Percentiles rank a stretch among this genome's conserved stretches.
Conservation (phyloP, 2,797 vertebrate species). For the Melanitta fusca region DNA sequence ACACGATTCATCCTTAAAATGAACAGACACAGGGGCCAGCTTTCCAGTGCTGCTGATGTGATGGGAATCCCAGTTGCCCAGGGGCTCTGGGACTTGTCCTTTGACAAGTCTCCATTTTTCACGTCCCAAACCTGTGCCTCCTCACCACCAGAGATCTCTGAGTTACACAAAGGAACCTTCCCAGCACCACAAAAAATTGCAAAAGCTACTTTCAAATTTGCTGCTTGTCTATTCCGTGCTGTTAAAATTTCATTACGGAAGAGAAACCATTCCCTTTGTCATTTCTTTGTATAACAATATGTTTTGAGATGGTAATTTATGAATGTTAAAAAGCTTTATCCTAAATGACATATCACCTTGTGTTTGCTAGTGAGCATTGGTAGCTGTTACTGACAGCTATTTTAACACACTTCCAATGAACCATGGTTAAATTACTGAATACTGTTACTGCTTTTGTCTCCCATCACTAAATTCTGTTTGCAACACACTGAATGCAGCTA, state of each 20-base stretch:
- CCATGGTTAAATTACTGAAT: neutral
- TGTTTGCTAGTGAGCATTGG: neutral
- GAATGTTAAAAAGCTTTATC: neutral
- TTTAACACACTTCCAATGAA: neutral
- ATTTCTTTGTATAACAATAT: neutral
- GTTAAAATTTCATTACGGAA: neutral
- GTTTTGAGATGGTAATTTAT: neutral
- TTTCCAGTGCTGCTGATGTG: neutral
- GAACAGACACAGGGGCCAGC: neutral
- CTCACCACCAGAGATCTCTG: neutral
- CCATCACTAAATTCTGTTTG: neutral
- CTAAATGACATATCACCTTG: neutral
- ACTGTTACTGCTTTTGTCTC: neutral
- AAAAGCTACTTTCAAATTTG: neutral
- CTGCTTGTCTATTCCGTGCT: neutral
- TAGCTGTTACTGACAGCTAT: neutral
- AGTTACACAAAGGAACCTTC: neutral
- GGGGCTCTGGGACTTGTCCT: neutral
- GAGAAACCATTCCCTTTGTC: neutral
- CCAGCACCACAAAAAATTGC: neutral
- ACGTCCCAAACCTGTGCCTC: neutral
- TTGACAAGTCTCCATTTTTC: neutral
- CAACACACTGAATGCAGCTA: neutral
- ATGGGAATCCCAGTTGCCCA: neutral
- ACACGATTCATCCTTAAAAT: neutral